Percentiles rank a stretch among this genome's conserved stretches.
These are phyloP conservation scores for Graphium colonna DNA, from an alignment of 2,888 invertebrate genomes.

Conservation along the genomic window DNA sequence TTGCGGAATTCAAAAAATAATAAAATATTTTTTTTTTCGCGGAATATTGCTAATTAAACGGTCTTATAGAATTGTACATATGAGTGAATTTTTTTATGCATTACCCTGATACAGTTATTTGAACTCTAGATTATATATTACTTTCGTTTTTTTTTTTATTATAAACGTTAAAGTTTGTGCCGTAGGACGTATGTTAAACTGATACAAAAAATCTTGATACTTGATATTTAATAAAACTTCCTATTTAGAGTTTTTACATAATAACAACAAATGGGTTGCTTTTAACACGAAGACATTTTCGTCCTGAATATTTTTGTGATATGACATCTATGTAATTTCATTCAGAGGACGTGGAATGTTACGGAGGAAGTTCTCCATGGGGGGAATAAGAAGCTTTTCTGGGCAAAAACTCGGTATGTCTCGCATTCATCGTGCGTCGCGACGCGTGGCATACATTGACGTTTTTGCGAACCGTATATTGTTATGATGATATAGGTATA, in stretches of 20 bases:
- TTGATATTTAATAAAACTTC: too few species aligned
- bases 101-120: too few species aligned
- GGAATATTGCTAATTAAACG: too few species aligned
- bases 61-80: too few species aligned
- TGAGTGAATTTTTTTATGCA: too few species aligned
- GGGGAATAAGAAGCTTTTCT: background rate
- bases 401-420: background rate
- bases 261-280: background rate
- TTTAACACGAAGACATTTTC: background rate
- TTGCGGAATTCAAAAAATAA: too few species aligned
- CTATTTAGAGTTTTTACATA: too few species aligned
- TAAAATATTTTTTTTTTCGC: too few species aligned
- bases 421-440: background rate
- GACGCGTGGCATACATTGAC: background rate
- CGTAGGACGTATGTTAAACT: background rate
- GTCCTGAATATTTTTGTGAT: background rate
- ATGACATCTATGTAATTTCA: background rate
- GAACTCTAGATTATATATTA: too few species aligned
- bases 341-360: background rate
- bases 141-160: too few species aligned
- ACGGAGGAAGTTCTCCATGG: too few species aligned
- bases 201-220: background rate
- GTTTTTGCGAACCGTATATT: background rate
- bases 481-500: background rate
- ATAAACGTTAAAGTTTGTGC: too few species aligned